A percentile compares a stretch with the other conserved stretches of the same genome.
phyloP scores from a whole-genome alignment of 2,113 vertebrate species.

The Oryctolagus cuniculus region DNA sequence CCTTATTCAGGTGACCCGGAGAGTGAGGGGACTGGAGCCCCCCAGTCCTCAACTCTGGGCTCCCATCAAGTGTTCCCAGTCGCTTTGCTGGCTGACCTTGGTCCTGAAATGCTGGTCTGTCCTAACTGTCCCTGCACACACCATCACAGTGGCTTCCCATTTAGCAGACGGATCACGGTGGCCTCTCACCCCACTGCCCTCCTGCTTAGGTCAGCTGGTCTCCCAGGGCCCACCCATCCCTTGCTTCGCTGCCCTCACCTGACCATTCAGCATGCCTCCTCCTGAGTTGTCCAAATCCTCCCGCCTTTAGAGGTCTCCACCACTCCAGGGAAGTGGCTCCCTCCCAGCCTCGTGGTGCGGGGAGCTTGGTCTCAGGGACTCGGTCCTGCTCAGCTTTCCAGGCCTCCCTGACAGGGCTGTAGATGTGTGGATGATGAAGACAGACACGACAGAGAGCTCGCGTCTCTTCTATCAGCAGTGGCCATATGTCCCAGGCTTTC shows the following conservation, averaged over 20 bases:
- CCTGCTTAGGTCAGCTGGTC: background rate
- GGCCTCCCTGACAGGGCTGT: background rate
- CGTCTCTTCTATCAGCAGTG: background rate
- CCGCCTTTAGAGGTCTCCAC: background rate
- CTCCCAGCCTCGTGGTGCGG: background rate
- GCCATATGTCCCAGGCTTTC: background rate
- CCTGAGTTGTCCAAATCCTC: background rate
- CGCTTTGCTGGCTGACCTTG: background rate
- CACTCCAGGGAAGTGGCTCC: background rate
- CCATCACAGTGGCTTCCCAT: background rate
- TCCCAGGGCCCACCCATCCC: background rate
- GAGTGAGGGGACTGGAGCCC: background rate
- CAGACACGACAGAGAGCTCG: background rate
- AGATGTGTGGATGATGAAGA: background rate
- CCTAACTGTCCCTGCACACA: background rate
- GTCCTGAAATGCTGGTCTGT: background rate
- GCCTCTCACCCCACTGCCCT: background rate
- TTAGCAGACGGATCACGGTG: background rate
- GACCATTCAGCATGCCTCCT: background rate
- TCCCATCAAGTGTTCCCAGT: background rate
- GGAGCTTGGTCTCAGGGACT: background rate
- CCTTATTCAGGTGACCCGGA: background rate
- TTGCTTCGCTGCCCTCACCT: background rate
- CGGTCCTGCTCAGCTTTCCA: background rate
- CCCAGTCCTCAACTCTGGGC: background rate